Conservation (phyloP, 1,140 invertebrate species). For the Pectinophora gossypiella region DNA sequence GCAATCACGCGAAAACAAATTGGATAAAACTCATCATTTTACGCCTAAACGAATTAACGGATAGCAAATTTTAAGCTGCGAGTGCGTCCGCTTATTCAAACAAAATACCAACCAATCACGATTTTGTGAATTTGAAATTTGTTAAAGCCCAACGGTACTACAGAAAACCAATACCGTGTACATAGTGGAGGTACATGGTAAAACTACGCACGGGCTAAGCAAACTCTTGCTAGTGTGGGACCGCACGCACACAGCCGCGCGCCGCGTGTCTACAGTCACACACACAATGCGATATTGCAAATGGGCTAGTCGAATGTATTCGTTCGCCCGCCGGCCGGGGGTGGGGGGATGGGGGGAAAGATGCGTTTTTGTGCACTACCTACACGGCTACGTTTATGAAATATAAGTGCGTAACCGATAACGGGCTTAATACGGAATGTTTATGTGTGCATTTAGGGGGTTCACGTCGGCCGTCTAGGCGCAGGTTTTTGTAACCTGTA, state of each 20-base stretch:
- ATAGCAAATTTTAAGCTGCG: conserved; percentile 54
- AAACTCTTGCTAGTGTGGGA: conserved; percentile 44
- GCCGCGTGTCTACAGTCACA: conserved; percentile 37
- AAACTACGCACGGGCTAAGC: conserved; percentile 70
- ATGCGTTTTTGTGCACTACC: conserved; percentile 72
- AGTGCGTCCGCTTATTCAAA: conserved; percentile 64
- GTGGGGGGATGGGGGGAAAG: conserved; percentile 37
- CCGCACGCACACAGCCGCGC: conserved; percentile 26
- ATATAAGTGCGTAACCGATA: conserved; percentile 70
- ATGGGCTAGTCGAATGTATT: conserved; percentile 73
- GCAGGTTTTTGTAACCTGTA: neutral
- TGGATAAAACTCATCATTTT: conserved; percentile 65
- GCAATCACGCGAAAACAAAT: conserved; percentile 52
- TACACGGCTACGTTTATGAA: conserved; percentile 62
- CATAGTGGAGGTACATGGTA: conserved; percentile 49
- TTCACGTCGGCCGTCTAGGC: conserved; percentile 14
- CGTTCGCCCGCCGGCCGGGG: conserved; percentile 60
- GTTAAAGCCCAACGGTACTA: conserved; percentile 64
- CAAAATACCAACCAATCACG: conserved; percentile 72
- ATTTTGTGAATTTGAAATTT: conserved; percentile 75
- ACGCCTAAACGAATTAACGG: conserved; percentile 62
- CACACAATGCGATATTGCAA: conserved; percentile 71
- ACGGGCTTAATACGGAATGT: conserved; percentile 25
- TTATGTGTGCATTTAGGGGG: conserved; percentile 14
- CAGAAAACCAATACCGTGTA: conserved; percentile 69